phyloP scores from a whole-genome alignment of 2,888 invertebrate species.

The Drosophila mimica region DNA sequence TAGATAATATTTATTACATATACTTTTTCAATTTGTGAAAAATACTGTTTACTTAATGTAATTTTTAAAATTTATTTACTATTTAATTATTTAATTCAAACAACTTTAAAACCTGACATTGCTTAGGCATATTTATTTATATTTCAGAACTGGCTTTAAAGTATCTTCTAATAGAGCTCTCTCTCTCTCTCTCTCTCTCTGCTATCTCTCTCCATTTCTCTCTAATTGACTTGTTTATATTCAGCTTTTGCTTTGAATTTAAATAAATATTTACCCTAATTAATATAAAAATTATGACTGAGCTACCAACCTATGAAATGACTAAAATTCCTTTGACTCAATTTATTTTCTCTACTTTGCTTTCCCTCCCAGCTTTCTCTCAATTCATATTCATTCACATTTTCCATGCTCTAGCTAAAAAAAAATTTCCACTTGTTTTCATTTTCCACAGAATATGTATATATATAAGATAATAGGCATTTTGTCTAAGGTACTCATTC shows the following conservation, averaged over 20 bases:
- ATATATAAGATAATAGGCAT: slow-evolving; percentile 16
- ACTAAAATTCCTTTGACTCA: neutral
- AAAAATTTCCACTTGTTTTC: neutral
- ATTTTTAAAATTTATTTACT: neutral
- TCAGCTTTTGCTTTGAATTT: neutral
- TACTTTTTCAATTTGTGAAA: neutral
- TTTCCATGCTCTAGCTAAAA: neutral
- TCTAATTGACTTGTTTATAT: neutral
- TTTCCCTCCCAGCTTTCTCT: neutral
- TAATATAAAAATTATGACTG: neutral
- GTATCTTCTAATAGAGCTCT: neutral
- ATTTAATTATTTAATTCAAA: neutral
- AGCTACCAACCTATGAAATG: neutral
- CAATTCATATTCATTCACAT: neutral
- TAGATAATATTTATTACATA: neutral
- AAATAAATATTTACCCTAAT: neutral
- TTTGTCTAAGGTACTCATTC: slow-evolving; percentile 10
- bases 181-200: neutral
- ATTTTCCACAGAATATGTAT: neutral
- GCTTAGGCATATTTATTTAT: neutral
- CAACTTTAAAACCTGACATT: neutral
- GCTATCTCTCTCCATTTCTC: fast-evolving
- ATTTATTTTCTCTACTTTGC: neutral
- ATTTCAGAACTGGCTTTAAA: neutral
- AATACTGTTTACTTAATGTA: fast-evolving